These are phyloP conservation scores for Scatophagus argus DNA, from an alignment of 2,113 vertebrate species.

Conservation along the genomic window DNA sequence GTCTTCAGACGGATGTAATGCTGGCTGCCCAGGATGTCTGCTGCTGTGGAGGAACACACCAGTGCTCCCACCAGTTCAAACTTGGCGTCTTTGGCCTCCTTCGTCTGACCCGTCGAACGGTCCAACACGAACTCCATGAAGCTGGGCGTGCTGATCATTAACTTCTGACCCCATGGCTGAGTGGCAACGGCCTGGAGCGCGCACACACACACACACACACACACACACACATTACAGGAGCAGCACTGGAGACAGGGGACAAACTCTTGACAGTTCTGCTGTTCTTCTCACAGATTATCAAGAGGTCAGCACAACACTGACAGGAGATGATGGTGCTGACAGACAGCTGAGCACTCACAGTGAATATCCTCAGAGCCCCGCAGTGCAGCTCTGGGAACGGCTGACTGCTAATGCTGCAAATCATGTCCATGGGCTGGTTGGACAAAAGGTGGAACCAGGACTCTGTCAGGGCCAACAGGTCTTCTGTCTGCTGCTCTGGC, in stretches of 20 bases:
- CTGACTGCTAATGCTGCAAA: constrained; percentile 91
- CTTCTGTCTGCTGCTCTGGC: constrained; percentile 95
- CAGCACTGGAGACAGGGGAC: no score
- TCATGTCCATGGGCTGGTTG: constrained; percentile 89
- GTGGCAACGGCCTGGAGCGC: constrained; percentile 88
- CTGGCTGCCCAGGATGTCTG: constrained; percentile 90
- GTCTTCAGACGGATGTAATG: constrained; percentile 91
- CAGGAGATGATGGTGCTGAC: neutral
- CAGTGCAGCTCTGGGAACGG: constrained; percentile 96
- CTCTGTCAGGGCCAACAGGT: constrained; percentile 91
- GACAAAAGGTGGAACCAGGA: constrained; percentile 92
- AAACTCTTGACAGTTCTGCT: no score
- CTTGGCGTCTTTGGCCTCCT: constrained; percentile 94
- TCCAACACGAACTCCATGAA: constrained; percentile 96
- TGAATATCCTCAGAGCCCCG: constrained; percentile 89
- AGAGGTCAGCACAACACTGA: neutral
- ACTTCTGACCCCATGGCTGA: constrained; percentile 93
- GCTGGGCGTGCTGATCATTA: constrained; percentile 92
- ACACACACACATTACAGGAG: no score
- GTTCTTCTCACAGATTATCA: neutral
- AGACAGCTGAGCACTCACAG: constrained; percentile 80
- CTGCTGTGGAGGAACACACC: constrained; percentile 86
- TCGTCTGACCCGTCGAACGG: constrained; percentile 90
- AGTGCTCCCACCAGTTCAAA: constrained; percentile 94
- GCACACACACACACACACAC: constrained; percentile 23